Evolutionary conservation across 2,888 invertebrate genomes (phyloP).

Genomic region (Synergus gifuensis): DNA sequence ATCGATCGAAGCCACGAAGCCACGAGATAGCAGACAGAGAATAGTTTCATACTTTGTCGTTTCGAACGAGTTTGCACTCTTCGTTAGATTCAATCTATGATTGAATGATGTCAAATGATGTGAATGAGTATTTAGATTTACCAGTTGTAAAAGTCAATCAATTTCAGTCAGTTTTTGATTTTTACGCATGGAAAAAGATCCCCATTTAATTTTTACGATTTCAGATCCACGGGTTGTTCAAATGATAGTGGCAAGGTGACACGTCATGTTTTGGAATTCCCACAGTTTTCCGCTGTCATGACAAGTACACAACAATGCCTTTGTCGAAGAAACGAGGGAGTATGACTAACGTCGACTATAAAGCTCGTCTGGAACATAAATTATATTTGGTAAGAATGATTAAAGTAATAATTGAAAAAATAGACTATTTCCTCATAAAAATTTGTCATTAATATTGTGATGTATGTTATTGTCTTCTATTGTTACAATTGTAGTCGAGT

Average conservation of each 20-base stretch:
- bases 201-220: background rate
- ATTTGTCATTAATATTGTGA: background rate
- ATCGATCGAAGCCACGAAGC: slow-evolving; percentile 4
- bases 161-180: background rate
- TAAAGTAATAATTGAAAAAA: background rate
- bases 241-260: slow-evolving; percentile 48
- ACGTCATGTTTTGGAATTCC: slow-evolving; percentile 41
- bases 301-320: slow-evolving; percentile 70
- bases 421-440: background rate
- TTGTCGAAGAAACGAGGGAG: slow-evolving; percentile 69
- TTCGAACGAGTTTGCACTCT: slow-evolving; percentile 1
- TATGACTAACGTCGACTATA: slow-evolving; percentile 78
- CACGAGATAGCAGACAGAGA: background rate
- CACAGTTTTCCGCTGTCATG: slow-evolving; percentile 63
- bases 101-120: background rate
- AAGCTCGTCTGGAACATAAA: slow-evolving; percentile 82
- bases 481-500: background rate
- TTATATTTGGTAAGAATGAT: slow-evolving; percentile 79
- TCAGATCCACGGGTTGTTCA: background rate
- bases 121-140: background rate
- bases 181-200: background rate
- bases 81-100: slow-evolving; percentile 9
- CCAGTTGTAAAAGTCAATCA: background rate
- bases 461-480: background rate
- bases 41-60: background rate